These are phyloP conservation scores for Palythoa heliodiscus DNA, from an alignment of 92 coral and sea anemone species.

Conservation along the genomic window DNA sequence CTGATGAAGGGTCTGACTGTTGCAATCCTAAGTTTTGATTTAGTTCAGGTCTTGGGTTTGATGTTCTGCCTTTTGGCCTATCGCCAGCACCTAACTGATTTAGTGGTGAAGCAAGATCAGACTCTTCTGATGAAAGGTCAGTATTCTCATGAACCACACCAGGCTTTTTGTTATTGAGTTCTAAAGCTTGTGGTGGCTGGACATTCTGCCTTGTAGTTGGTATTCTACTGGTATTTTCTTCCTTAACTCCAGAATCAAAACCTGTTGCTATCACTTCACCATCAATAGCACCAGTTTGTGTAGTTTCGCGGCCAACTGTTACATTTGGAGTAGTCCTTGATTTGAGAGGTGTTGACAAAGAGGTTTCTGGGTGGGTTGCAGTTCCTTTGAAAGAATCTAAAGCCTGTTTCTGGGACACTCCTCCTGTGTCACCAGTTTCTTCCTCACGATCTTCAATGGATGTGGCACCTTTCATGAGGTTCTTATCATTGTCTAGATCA, in stretches of 20 bases:
- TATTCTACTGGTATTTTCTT: neutral
- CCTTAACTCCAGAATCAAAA: neutral
- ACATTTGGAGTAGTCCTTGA: neutral
- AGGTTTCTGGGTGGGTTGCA: neutral
- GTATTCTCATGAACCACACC: neutral
- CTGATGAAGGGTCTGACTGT: conserved; percentile 23
- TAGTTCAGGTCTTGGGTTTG: neutral
- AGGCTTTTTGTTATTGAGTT: neutral
- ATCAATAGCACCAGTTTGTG: neutral
- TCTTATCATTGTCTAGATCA: conserved; percentile 22
- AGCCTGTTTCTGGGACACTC: neutral
- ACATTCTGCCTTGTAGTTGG: neutral
- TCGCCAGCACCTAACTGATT: neutral
- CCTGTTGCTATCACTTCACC: neutral
- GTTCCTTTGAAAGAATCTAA: neutral
- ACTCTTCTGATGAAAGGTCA: neutral
- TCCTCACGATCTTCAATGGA: conserved; percentile 11
- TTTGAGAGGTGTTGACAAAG: neutral
- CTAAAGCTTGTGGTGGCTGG: neutral
- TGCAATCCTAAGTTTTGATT: neutral
- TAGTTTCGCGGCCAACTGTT: neutral
- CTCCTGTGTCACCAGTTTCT: conserved; percentile 32
- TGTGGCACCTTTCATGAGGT: conserved; percentile 13
- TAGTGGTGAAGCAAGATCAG: conserved; percentile 10
- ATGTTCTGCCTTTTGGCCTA: conserved; percentile 17